Evolutionary conservation across 2,888 invertebrate genomes (phyloP).

Genomic region (Monochamus alternatus): DNA sequence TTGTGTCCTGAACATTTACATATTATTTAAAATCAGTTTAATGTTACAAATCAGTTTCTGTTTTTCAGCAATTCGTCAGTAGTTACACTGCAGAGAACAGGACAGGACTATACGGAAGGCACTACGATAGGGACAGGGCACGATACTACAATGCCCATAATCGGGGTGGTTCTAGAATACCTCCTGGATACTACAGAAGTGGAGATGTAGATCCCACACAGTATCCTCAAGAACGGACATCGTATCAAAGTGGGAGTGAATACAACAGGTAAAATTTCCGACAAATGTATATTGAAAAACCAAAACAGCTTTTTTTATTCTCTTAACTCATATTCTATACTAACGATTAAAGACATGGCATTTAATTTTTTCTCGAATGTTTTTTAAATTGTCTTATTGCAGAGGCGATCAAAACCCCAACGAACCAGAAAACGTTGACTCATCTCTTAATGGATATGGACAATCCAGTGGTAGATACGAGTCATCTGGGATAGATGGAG

Average conservation of each 20-base stretch:
- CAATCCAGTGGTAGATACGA: conserved; percentile 17
- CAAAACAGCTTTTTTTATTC: too few relatives aligned
- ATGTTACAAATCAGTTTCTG: too few relatives aligned
- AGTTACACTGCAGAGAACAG: conserved; percentile 58
- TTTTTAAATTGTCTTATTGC: not conserved
- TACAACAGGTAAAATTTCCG: conserved; percentile 29
- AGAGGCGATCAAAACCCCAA: conserved; percentile 42
- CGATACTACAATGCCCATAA: conserved; percentile 23
- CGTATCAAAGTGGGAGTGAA: conserved; percentile 20
- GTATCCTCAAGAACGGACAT: conserved; percentile 25
- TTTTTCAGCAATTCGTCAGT: conserved; percentile 63
- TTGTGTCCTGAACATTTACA: too few relatives aligned
- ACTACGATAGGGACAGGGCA: conserved; percentile 28
- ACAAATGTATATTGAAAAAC: too few relatives aligned
- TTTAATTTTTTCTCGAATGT: too few relatives aligned
- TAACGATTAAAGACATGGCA: too few relatives aligned
- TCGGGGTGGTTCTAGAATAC: conserved; percentile 2
- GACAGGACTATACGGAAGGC: conserved; percentile 60
- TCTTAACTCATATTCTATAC: too few relatives aligned
- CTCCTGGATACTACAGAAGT: conserved; percentile 21
- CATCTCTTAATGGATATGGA: conserved; percentile 19
- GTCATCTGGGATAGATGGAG: not conserved
- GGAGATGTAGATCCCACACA: conserved; percentile 25
- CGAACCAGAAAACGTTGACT: conserved; percentile 6
- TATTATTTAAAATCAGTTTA: too few relatives aligned